Evolutionary conservation across 2,888 invertebrate genomes (phyloP), one percentile per base, ranked within the genome.

Genomic region (Amphipyra berbera): DNA sequence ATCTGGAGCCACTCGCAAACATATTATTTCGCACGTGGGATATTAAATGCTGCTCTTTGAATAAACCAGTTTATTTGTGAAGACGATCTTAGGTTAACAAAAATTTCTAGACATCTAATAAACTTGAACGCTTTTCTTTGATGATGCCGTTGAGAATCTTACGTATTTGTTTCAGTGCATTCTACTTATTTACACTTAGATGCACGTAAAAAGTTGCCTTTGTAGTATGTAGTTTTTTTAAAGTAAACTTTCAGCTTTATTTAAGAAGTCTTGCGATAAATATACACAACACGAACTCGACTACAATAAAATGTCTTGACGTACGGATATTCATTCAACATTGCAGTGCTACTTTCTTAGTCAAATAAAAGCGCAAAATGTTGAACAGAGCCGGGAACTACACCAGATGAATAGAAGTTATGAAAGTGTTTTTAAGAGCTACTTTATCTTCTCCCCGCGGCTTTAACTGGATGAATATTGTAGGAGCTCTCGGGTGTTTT

Each of bases 401-500:
- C 66, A 59, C 61, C 15, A 63, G 63, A 71, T 79, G 60, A 77
- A 77, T 67, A 72, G 68, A 56, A 69, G 75, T 69, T 77, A 78
- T 77, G 80, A 74, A 79, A 74, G 80, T 78, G 65, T 79, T 79
- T 78, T 68, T 67, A 73, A 76, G 76, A 73, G 79, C 71, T 63
- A 63, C 78, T 77, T 69, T 74, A 77, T 77, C 48, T 70, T 55
- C 50, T 74, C 60, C 48, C 52, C 44, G 64, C 46, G 68, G 76
- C 68, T 73, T 67, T 38, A 67, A 55, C 45, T 9, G 54, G 44
- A 79, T 78, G 69, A 79, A 79, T 79, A 78, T 75, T 78, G 69
- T 79, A 78, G 15, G 48, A 72, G 53, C 60, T 56, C 58, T 45
- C 46, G 62, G 65, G 47, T 63, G 53, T 65, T 63, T 56, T 59